These are phyloP conservation scores for Leptopterna dolabrata DNA, from an alignment of 2,888 invertebrate genomes.

Conservation along the genomic window DNA sequence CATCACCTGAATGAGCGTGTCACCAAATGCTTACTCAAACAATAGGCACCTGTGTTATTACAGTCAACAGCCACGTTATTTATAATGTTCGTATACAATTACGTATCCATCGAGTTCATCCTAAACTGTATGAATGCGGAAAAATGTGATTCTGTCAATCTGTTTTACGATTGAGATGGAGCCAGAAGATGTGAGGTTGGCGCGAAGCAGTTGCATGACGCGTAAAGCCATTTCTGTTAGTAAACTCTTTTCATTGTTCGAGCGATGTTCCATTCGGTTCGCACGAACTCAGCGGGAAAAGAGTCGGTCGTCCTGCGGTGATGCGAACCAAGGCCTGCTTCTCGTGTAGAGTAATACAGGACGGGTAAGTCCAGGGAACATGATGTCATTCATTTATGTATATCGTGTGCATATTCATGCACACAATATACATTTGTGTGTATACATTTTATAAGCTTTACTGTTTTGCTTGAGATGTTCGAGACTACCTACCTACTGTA, in stretches of 20 bases:
- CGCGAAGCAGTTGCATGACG: background rate
- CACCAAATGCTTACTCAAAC: too few relatives aligned
- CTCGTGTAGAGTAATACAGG: background rate
- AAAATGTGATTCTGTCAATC: background rate
- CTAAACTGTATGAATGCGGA: background rate
- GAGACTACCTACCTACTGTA: too few relatives aligned
- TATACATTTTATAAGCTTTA: too few relatives aligned
- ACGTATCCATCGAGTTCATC: background rate
- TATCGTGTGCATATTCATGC: too few relatives aligned
- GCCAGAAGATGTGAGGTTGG: background rate
- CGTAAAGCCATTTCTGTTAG: background rate
- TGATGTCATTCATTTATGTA: too few relatives aligned
- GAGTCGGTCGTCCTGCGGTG: background rate
- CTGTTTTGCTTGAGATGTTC: too few relatives aligned
- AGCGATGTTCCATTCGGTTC: background rate
- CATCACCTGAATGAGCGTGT: too few relatives aligned
- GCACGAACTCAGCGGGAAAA: conserved; percentile 1
- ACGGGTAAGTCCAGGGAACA: too few relatives aligned
- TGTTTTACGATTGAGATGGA: background rate
- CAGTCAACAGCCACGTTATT: too few relatives aligned
- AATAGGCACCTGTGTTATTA: too few relatives aligned
- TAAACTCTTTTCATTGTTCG: conserved; percentile 3
- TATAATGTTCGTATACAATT: background rate
- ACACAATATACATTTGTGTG: too few relatives aligned
- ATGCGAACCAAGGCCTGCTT: background rate